Evolutionary conservation across 2,888 invertebrate species (phyloP).

Genomic region (Melanostoma mellinum): DNA sequence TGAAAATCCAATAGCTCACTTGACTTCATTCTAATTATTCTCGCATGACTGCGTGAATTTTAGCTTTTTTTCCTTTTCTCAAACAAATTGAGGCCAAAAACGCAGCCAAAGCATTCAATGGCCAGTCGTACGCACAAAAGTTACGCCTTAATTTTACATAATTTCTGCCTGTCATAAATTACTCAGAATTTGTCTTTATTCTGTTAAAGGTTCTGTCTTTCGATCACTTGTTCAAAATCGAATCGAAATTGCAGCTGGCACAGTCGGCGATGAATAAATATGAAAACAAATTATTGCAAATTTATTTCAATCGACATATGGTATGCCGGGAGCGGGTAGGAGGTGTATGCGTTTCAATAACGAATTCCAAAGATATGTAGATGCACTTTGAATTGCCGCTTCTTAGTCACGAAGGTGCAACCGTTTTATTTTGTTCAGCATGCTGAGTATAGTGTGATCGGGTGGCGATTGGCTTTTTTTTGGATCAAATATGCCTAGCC

Average conservation of each 20-base stretch:
- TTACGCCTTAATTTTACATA: constrained; percentile 21
- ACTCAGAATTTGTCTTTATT: constrained; percentile 45
- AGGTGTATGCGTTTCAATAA: neutral
- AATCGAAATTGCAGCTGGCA: constrained; percentile 7
- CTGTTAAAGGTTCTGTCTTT: constrained; percentile 16
- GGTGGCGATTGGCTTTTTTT: neutral
- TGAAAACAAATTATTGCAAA: constrained; percentile 34
- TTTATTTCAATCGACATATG: constrained; percentile 7
- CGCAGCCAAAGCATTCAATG: too few relatives aligned
- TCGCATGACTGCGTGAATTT: neutral
- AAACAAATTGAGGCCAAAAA: constrained; percentile 22
- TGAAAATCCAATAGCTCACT: neutral
- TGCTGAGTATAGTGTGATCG: neutral
- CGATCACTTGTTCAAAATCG: constrained; percentile 27
- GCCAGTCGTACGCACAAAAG: constrained; percentile 1
- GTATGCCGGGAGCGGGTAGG: neutral
- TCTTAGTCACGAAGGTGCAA: constrained; percentile 37
- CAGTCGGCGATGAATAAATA: neutral
- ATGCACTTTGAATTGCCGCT: constrained; percentile 30
- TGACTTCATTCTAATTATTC: neutral
- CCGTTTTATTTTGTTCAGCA: constrained; percentile 1
- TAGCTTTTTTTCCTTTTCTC: neutral
- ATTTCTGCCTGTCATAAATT: constrained; percentile 24
- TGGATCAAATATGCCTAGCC: neutral
- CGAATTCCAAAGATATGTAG: constrained; percentile 29